Evolutionary conservation across 1,140 invertebrate genomes (phyloP), one percentile per base, ranked within the genome.

Genomic region (Akabosia matsudoensis): DNA sequence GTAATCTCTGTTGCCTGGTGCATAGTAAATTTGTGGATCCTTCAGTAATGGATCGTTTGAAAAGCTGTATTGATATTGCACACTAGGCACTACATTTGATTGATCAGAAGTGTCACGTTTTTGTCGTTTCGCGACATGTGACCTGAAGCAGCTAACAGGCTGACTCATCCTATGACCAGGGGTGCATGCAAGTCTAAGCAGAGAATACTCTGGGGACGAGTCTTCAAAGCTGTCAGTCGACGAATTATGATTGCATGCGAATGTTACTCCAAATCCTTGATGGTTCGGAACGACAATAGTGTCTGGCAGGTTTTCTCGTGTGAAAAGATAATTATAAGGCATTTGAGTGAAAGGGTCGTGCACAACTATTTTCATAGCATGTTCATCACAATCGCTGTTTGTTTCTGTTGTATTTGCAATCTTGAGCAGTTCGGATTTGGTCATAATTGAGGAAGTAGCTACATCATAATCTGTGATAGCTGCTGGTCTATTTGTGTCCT

Each of bases 291-390:
- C 67, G 14, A 81, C 18, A 13, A 81, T 33, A 45, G 71, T 73
- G 1, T 74, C 16, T 0, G 80, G 80, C 2, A 81, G 52, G 54
- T 74, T 79, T 24, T 76, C 33, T 33, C 33, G 18, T 24, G 37
- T 67, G 67, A 81, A 81, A 13, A 51, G 7, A 54, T 77, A 79
- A 7, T 22, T 67, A 37, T 73, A 67, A 26, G 71, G 34, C 28
- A 78, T 73, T 75, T 81, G 78, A 61, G 70, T 81, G 64, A 81
- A 79, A 1, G 80, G 80, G 30, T 81, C 80, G 70, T 79, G 74
- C 1, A 76, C 70, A 28, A 70, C 61, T 18, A 79, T 52, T 51
- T 79, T 76, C 54, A 79, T 70, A 0, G 26, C 10, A 31, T 77
- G 73, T 24, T 78, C 76, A 2, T 16, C 33, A 52, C 80, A 81